A percentile compares a stretch with the other conserved stretches of the same genome.
These are phyloP conservation scores for Phalacrocorax carbo DNA, from an alignment of 2,113 vertebrate genomes.

Conservation along the genomic window DNA sequence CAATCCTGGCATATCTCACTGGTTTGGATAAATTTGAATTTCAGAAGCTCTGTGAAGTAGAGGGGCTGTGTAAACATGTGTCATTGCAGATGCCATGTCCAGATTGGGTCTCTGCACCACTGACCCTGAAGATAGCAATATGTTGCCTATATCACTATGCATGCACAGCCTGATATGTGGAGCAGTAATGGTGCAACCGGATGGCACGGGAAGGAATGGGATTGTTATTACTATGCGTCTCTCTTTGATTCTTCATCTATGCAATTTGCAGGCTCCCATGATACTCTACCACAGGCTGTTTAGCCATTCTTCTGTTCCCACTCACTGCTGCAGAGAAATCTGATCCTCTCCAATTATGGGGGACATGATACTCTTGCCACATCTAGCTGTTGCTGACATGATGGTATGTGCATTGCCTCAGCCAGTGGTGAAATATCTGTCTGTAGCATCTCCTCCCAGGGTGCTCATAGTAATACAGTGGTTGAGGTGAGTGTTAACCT, in stretches of 20 bases:
- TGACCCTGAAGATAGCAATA: not conserved
- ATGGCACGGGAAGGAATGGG: rapidly evolving
- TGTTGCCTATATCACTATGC: not conserved
- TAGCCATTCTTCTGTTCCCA: not conserved
- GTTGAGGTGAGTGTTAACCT: not conserved
- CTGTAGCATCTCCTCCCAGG: not conserved
- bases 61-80: not conserved
- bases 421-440: not conserved
- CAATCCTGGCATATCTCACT: not conserved
- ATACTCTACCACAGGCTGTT: not conserved
- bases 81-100: rapidly evolving
- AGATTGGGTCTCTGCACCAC: not conserved
- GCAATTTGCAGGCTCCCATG: not conserved
- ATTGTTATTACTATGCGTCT: not conserved
- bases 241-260: not conserved
- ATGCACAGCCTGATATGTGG: not conserved
- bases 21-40: not conserved
- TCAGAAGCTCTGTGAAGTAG: not conserved
- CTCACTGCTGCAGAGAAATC: not conserved
- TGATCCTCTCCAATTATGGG: not conserved
- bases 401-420: not conserved
- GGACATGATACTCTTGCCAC: not conserved
- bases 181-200: not conserved
- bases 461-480: not conserved
- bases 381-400: conserved; percentile 2